Evolutionary conservation across 2,888 invertebrate species (phyloP), one percentile per base, ranked within the genome.

Genomic region (Cheilosia variabilis): DNA sequence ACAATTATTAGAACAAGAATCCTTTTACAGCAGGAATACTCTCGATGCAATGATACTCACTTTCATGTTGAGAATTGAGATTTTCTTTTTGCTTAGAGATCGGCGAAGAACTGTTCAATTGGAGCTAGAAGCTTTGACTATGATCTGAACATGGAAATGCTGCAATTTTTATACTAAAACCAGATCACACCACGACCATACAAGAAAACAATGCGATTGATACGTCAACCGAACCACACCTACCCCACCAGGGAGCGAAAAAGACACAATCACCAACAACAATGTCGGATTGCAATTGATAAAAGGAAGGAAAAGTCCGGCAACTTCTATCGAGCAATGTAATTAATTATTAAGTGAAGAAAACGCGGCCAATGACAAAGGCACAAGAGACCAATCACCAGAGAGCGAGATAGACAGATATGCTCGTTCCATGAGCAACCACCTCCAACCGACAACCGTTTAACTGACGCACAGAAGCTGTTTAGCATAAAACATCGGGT

Each of bases 91-190:
- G 76, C 77, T 86, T 68, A 45, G 68, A 81, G 81, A 86, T 86
- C 81, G 72, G 86, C 86, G 86, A 81, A 86, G 86, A 86, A 86
- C 86, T 86, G 86, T 86, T 86, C 86, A 86, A 86, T 86, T 76
- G 66, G 45, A 86, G 76, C 86, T 81, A 72, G 77, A 81, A 75
- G 86, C 86, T 81, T 73, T 86, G 86, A 86, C 86, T 86, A 77
- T 62, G 86, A 86, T 66, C 55, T 71, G 50, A 76, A 47, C 68
- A 24, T 77, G 68, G 63, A 81, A 76, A 43, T 57, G 76, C 27
- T 47, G 17, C 77, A 86, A 81, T 86, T 86, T 84, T 77, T 86
- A 86, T 86, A 86, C 76, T 68, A 27, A 81, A 81, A 63, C 66
- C 58, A 76, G 69, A 71, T 65, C 69, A 55, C 41, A 4, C 1